These are phyloP conservation scores for Heliconius ismenius DNA, from an alignment of 2,888 invertebrate genomes.

Conservation along the genomic window DNA sequence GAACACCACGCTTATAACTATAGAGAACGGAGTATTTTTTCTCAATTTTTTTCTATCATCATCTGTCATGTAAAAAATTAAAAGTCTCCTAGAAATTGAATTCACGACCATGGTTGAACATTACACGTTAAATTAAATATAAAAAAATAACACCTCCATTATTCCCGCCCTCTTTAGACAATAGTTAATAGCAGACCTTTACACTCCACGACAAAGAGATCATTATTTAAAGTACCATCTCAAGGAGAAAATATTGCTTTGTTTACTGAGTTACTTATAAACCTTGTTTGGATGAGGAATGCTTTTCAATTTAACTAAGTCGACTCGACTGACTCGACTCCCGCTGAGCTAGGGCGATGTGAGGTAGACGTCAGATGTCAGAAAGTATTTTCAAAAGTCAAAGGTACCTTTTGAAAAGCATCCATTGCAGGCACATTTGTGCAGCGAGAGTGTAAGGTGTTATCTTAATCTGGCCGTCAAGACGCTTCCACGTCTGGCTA, in stretches of 20 bases:
- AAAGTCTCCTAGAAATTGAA: neutral
- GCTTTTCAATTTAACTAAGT: slow-evolving; percentile 41
- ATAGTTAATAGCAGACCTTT: slow-evolving; percentile 29
- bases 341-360: slow-evolving; percentile 20
- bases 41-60: no score
- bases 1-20: no score
- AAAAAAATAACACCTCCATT: slow-evolving; percentile 18
- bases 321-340: slow-evolving; percentile 24
- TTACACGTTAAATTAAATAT: slow-evolving; percentile 17
- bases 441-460: slow-evolving; percentile 56
- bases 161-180: slow-evolving; percentile 19
- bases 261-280: slow-evolving; percentile 38
- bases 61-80: neutral
- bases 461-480: slow-evolving; percentile 71
- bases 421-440: slow-evolving; percentile 35
- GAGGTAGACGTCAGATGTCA: slow-evolving; percentile 27
- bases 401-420: slow-evolving; percentile 42
- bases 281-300: slow-evolving; percentile 39
- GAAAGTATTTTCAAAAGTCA: slow-evolving; percentile 42
- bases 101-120: neutral
- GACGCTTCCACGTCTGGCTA: slow-evolving; percentile 54
- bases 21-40: no score
- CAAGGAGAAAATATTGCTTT: slow-evolving; percentile 36
- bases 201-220: slow-evolving; percentile 31
- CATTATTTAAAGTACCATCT: slow-evolving; percentile 38